Percentiles rank a stretch among this genome's conserved stretches.
Evolutionary conservation across 2,797 vertebrate genomes (phyloP).

Genomic region (Sebastes melanostomus): DNA sequence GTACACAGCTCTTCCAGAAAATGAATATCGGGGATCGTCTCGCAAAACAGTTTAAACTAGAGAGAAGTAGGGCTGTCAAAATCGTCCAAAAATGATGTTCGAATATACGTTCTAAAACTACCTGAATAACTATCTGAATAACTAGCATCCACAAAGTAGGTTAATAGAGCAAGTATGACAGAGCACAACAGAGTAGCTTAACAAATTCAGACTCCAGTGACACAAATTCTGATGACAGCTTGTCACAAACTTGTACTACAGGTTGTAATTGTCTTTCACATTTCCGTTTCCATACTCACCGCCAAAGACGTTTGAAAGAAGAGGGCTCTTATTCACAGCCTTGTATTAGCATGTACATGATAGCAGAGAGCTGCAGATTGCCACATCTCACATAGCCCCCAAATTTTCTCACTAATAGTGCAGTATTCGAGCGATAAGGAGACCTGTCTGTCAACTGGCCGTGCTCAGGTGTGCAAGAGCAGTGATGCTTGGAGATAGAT

Average conservation of each 20-base stretch:
- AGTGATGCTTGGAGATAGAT: neutral
- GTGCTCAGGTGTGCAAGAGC: neutral
- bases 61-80: neutral
- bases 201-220: neutral
- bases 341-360: neutral
- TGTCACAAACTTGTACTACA: neutral
- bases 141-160: too few species aligned
- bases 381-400: neutral
- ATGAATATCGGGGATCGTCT: neutral
- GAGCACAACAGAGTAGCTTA: neutral
- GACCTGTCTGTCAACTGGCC: neutral
- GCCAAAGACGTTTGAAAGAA: neutral
- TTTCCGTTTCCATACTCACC: neutral
- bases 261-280: neutral
- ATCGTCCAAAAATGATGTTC: too few species aligned
- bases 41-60: neutral
- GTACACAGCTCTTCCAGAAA: neutral
- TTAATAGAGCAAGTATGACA: neutral
- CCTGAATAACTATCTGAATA: too few species aligned
- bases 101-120: too few species aligned
- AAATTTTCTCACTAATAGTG: neutral
- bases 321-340: neutral
- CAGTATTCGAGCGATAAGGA: neutral
- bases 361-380: conserved; percentile 1
- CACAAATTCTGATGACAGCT: neutral